Percentiles rank a stretch among this genome's conserved stretches.
These are phyloP conservation scores for Aphidius ervi DNA, from an alignment of 1,140 invertebrate species.

Conservation along the genomic window DNA sequence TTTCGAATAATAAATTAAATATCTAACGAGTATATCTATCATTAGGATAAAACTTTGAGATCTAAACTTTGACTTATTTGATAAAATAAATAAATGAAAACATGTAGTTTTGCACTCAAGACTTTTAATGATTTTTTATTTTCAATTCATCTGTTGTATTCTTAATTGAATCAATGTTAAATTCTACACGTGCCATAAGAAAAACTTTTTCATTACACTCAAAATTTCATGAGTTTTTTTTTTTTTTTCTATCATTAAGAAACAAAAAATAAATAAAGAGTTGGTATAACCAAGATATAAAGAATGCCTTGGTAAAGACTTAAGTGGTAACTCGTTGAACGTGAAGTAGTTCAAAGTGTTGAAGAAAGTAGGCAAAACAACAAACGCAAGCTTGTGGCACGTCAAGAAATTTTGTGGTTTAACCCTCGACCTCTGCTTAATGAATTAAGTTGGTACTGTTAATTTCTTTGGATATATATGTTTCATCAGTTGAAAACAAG, in stretches of 20 bases:
- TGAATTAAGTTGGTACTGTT: constrained; percentile 46
- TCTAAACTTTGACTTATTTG: too few species aligned
- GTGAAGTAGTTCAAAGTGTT: constrained; percentile 11
- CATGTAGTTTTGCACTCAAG: too few species aligned
- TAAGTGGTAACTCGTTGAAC: constrained; percentile 32
- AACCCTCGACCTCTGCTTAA: constrained; percentile 31
- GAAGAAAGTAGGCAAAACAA: constrained; percentile 22
- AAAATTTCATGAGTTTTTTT: constrained; percentile 10
- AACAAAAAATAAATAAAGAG: too few species aligned
- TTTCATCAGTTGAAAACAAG: constrained; percentile 32
- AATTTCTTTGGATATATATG: constrained; percentile 32
- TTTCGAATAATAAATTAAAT: too few species aligned
- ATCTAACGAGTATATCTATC: too few species aligned
- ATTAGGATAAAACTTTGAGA: too few species aligned
- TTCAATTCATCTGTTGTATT: background rate
- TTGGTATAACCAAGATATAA: background rate
- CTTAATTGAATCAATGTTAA: constrained; percentile 8
- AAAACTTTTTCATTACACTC: constrained; percentile 3
- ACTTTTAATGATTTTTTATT: background rate
- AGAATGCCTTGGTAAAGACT: constrained; percentile 19
- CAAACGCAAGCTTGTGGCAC: constrained; percentile 26
- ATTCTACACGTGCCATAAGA: constrained; percentile 3
- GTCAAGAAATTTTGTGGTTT: constrained; percentile 36
- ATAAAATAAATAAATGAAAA: too few species aligned
- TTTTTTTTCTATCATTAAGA: constrained; percentile 15